Percentiles rank a stretch among this genome's conserved stretches.
Evolutionary conservation across 2,888 invertebrate species (phyloP).

Genomic region (Apodemia mormo): DNA sequence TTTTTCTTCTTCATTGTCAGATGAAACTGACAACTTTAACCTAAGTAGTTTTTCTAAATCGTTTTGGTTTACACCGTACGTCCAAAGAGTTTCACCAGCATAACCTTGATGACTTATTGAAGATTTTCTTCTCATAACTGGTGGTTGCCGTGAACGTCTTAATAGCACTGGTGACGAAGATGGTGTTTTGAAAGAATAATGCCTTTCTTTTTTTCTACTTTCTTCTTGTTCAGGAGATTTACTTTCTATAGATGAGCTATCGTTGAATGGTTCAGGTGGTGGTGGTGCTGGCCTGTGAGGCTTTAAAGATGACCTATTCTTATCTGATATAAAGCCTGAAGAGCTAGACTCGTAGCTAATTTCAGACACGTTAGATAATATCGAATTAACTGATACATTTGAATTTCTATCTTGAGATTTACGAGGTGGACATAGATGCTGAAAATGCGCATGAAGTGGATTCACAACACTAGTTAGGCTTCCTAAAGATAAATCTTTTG

Average conservation of each 20-base stretch:
- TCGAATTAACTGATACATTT: slow-evolving; percentile 75
- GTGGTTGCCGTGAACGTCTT: slow-evolving; percentile 68
- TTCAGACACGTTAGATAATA: slow-evolving; percentile 73
- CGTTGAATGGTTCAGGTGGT: slow-evolving; percentile 66
- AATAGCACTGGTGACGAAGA: slow-evolving; percentile 61
- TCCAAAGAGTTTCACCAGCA: slow-evolving; percentile 69
- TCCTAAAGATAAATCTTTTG: slow-evolving; percentile 58
- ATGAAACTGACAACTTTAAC: slow-evolving; percentile 66
- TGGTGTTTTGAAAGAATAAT: slow-evolving; percentile 64
- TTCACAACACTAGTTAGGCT: slow-evolving; percentile 69
- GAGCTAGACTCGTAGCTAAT: slow-evolving; percentile 74
- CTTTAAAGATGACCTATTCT: slow-evolving; percentile 58
- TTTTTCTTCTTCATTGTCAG: slow-evolving; percentile 68
- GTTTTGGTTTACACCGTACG: slow-evolving; percentile 73
- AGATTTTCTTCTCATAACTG: slow-evolving; percentile 72
- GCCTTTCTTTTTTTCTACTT: slow-evolving; percentile 49
- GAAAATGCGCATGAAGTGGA: slow-evolving; percentile 65
- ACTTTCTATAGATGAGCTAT: slow-evolving; percentile 54
- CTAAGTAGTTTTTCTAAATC: slow-evolving; percentile 71
- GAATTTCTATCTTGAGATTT: slow-evolving; percentile 71
- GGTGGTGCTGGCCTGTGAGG: slow-evolving; percentile 75
- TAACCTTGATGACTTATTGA: slow-evolving; percentile 56
- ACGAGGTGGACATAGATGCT: slow-evolving; percentile 62
- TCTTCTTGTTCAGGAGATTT: slow-evolving; percentile 53
- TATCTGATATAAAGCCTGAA: slow-evolving; percentile 74